Evolutionary conservation across 2,888 invertebrate species (phyloP).

Genomic region (Hemicrepidius hirtus): DNA sequence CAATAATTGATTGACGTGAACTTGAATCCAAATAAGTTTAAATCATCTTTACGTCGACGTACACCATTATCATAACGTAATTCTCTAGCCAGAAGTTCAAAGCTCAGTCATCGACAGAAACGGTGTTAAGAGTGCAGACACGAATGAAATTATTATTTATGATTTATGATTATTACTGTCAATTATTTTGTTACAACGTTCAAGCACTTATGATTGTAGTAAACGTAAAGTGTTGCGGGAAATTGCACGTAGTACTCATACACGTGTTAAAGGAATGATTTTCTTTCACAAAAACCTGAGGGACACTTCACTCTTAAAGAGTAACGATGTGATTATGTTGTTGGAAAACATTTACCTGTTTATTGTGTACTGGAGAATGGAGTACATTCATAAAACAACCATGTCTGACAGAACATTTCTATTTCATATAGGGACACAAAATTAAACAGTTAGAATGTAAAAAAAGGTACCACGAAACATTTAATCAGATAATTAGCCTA

Average conservation of each 20-base stretch:
- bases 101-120: slow-evolving; percentile 49
- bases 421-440: no score
- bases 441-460: no score
- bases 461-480: no score
- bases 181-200: slow-evolving; percentile 34
- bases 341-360: no score
- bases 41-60: no score
- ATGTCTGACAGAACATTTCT: no score
- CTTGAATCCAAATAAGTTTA: no score
- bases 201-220: background rate
- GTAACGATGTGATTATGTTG: background rate
- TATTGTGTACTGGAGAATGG: no score
- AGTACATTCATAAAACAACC: no score
- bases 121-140: slow-evolving; percentile 31
- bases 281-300: slow-evolving; percentile 4
- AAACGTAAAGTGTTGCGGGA: slow-evolving; percentile 16
- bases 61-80: background rate
- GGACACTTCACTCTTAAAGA: background rate
- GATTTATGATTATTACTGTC: slow-evolving; percentile 40
- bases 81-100: slow-evolving; percentile 38
- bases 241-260: slow-evolving; percentile 13
- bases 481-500: no score
- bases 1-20: no score
- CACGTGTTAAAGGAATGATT: slow-evolving; percentile 9
- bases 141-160: slow-evolving; percentile 37